A percentile compares a stretch with the other conserved stretches of the same genome.
These are phyloP conservation scores for Trididemnum clinides DNA, from an alignment of 23 tunicate genomes.

Conservation along the genomic window DNA sequence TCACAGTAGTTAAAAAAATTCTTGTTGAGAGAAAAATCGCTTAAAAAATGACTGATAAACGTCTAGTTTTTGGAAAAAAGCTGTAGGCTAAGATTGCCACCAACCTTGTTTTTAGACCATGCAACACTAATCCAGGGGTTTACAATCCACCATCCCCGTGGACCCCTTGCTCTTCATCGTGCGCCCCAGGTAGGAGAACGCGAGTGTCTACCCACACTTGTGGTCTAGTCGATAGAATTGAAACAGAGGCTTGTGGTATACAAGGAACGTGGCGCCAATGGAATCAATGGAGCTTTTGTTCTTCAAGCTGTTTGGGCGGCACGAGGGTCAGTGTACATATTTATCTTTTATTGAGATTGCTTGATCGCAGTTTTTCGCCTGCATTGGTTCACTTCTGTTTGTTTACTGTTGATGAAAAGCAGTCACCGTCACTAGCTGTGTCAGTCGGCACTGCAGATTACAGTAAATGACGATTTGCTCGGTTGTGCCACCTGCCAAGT, in stretches of 20 bases:
- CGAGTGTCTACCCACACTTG: conserved; percentile 61
- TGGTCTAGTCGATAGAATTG: conserved; percentile 36
- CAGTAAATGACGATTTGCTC: too few relatives aligned
- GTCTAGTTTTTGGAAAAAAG: neutral
- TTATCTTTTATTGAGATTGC: too few relatives aligned
- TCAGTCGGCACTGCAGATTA: too few relatives aligned
- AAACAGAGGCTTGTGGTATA: conserved; percentile 70
- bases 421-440: too few relatives aligned
- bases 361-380: too few relatives aligned
- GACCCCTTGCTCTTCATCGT: conserved; percentile 78
- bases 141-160: conserved; percentile 52
- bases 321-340: neutral
- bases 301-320: conserved; percentile 59
- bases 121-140: conserved; percentile 69
- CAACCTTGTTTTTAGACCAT: neutral
- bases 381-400: too few relatives aligned
- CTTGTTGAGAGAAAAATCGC: neutral
- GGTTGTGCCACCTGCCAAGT: too few relatives aligned
- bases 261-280: conserved; percentile 66
- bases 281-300: conserved; percentile 71
- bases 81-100: neutral
- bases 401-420: too few relatives aligned
- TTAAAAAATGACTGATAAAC: too few relatives aligned
- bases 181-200: conserved; percentile 67
- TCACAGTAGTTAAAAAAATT: neutral